phyloP scores from a whole-genome alignment of 2,113 vertebrate species.

The Ariopsis seemanni region DNA sequence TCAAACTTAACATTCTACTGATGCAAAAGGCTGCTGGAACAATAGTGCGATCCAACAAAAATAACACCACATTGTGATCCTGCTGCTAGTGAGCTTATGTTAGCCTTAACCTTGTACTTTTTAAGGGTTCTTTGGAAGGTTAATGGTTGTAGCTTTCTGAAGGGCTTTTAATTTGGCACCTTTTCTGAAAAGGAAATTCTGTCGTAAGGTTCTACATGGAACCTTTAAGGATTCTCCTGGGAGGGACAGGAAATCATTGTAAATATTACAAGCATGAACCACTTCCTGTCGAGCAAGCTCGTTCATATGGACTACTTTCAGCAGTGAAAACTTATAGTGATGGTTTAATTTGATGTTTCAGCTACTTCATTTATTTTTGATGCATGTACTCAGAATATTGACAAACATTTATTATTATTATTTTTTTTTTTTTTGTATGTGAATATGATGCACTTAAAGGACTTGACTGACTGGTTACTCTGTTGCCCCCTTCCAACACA shows the following conservation, averaged over 20 bases:
- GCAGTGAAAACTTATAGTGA: not conserved
- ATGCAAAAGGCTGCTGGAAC: not conserved
- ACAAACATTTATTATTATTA: not conserved
- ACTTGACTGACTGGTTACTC: slow-evolving; percentile 75
- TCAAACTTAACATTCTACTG: not conserved
- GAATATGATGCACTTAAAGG: slow-evolving; percentile 55
- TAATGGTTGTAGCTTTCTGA: not conserved
- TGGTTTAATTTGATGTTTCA: slow-evolving; percentile 5
- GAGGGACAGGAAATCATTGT: not conserved
- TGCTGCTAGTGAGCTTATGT: not conserved
- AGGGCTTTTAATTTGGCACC: not conserved
- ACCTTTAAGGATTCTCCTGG: not conserved
- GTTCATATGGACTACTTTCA: not conserved
- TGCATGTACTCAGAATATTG: slow-evolving; percentile 29
- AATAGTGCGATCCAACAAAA: not conserved
- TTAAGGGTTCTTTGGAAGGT: not conserved
- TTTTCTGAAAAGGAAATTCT: not conserved
- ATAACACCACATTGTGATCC: not conserved
- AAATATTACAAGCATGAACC: not conserved
- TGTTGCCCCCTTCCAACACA: slow-evolving; percentile 72
- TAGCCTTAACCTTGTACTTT: too few relatives aligned
- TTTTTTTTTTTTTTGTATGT: slow-evolving; percentile 41
- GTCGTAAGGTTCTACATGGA: not conserved
- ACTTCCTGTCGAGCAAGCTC: not conserved
- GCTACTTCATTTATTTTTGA: not conserved